A percentile compares a stretch with the other conserved stretches of the same genome.
Conservation (phyloP, 2,888 invertebrate species). For the Timandra comae region DNA sequence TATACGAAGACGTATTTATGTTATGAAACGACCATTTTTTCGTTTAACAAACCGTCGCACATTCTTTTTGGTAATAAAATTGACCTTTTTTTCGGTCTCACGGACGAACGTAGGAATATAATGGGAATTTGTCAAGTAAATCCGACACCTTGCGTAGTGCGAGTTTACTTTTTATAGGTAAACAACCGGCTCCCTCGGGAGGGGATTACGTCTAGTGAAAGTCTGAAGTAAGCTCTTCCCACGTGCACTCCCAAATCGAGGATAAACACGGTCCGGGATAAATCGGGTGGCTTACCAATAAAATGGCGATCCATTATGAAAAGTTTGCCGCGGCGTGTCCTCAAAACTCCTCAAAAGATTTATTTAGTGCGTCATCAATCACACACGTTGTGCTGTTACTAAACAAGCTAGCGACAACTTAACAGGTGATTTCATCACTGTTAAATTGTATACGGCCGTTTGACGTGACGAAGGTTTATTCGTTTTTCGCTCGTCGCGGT, state of each 20-base stretch:
- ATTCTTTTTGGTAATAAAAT: conserved; percentile 51
- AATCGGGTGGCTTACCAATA: conserved; percentile 34
- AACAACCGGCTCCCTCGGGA: conserved; percentile 39
- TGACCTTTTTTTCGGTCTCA: conserved; percentile 53
- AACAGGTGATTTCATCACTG: conserved; percentile 34
- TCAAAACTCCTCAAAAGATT: conserved; percentile 16
- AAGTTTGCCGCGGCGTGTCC: conserved; percentile 12
- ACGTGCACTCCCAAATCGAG: conserved; percentile 36
- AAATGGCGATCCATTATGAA: conserved; percentile 30
- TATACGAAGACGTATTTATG: conserved; percentile 47
- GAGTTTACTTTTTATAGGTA: conserved; percentile 55
- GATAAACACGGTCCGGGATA: conserved; percentile 41
- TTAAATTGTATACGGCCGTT: conserved; percentile 24
- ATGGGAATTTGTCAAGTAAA: conserved; percentile 64
- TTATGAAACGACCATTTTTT: conserved; percentile 53
- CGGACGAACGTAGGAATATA: conserved; percentile 49
- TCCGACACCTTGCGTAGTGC: conserved; percentile 50
- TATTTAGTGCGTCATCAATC: conserved; percentile 39
- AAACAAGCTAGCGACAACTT: conserved; percentile 23
- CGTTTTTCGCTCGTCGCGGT: conserved; percentile 11
- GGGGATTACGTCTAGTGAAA: conserved; percentile 36
- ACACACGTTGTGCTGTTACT: conserved; percentile 17
- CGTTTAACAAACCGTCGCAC: conserved; percentile 60
- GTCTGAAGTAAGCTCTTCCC: conserved; percentile 23
- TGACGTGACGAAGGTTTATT: conserved; percentile 31